phyloP scores from a whole-genome alignment of 2,797 vertebrate genomes.

The Pterois miles region DNA sequence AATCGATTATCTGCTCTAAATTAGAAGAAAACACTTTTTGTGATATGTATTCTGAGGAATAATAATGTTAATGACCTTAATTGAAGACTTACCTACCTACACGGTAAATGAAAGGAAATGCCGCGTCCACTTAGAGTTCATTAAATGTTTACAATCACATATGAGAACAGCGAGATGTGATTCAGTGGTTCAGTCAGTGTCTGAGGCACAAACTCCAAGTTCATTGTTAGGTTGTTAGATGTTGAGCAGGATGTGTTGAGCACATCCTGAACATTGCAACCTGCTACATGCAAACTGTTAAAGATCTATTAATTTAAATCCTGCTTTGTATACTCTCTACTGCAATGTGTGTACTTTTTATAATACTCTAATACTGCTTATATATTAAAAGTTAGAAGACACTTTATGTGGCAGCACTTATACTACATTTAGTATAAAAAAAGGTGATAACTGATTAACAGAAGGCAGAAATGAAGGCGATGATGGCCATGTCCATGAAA shows the following conservation, averaged over 20 bases:
- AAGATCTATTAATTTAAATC: conserved; percentile 74
- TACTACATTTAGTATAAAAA: conserved; percentile 3
- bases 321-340: conserved; percentile 46
- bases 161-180: conserved; percentile 11
- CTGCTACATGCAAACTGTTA: conserved; percentile 55
- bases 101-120: conserved; percentile 12
- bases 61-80: conserved; percentile 1
- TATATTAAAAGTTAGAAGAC: conserved; percentile 33
- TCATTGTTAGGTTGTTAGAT: conserved; percentile 33
- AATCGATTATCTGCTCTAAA: conserved; percentile 10
- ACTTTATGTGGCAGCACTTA: conserved; percentile 25
- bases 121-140: not conserved
- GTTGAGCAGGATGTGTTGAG: conserved; percentile 78
- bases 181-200: conserved; percentile 23
- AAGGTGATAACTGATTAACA: not conserved
- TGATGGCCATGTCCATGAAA: no score
- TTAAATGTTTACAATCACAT: conserved; percentile 41
- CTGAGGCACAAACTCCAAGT: conserved; percentile 28
- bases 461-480: not conserved
- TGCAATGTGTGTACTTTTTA: conserved; percentile 55
- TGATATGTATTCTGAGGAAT: conserved; percentile 14
- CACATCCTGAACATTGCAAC: conserved; percentile 71
- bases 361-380: conserved; percentile 41
- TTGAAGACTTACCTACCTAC: conserved; percentile 1
- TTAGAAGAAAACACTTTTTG: not conserved